phyloP scores from a whole-genome alignment of 2,797 vertebrate species.

The Artibeus jamaicensis region DNA sequence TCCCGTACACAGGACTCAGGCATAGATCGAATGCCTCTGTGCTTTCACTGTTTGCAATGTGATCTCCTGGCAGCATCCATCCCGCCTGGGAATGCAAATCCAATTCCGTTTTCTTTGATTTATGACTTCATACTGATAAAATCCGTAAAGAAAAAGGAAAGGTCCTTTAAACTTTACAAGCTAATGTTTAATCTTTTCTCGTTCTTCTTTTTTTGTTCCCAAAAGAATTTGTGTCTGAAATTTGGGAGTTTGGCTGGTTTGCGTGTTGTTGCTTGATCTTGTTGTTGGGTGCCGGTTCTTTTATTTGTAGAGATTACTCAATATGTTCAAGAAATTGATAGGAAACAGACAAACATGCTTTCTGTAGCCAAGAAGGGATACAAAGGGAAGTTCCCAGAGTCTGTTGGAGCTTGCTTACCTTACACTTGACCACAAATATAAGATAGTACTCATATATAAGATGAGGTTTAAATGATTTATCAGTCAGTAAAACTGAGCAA shows the following conservation, averaged over 20 bases:
- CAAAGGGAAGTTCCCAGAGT: constrained; percentile 50
- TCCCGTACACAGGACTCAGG: constrained; percentile 82
- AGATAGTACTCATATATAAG: constrained; percentile 83
- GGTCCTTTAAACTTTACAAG: constrained; percentile 71
- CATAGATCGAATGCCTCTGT: constrained; percentile 81
- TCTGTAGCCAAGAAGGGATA: constrained; percentile 75
- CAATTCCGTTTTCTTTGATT: constrained; percentile 76
- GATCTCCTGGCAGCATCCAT: constrained; percentile 73
- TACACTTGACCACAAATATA: constrained; percentile 71
- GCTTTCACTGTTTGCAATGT: constrained; percentile 76
- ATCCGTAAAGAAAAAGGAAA: constrained; percentile 63
- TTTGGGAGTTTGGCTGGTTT: constrained; percentile 68
- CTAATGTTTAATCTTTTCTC: constrained; percentile 62
- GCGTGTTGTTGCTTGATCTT: constrained; percentile 65
- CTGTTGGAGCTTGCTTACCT: constrained; percentile 58
- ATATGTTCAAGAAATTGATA: constrained; percentile 78
- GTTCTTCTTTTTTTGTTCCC: not conserved
- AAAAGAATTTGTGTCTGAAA: constrained; percentile 74
- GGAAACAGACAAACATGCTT: constrained; percentile 78
- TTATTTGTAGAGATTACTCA: constrained; percentile 76
- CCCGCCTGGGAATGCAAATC: constrained; percentile 73
- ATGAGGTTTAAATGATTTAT: constrained; percentile 84
- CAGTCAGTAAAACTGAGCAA: constrained; percentile 81
- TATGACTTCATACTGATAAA: constrained; percentile 72
- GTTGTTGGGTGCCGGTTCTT: constrained; percentile 65